Evolutionary conservation across 2,888 invertebrate species (phyloP).

Genomic region (Anagyrus pseudococci): DNA sequence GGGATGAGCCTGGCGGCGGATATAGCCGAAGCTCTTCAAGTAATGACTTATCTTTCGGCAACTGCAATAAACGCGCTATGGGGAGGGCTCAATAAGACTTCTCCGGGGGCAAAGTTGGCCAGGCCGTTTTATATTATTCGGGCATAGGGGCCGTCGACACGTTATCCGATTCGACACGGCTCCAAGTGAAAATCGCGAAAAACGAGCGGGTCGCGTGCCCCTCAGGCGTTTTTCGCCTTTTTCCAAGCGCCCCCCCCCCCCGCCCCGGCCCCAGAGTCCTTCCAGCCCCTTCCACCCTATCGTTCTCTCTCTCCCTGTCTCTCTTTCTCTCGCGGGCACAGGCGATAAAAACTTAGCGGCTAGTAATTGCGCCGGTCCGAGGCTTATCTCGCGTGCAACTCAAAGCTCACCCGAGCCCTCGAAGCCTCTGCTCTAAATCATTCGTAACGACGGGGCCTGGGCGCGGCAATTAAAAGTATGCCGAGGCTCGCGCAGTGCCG

Average conservation of each 20-base stretch:
- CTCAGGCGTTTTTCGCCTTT: not conserved
- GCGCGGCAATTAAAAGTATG: not conserved
- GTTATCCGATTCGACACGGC: constrained; percentile 16
- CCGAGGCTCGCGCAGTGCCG: no score
- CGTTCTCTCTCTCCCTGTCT: no score
- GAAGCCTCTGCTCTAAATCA: constrained; percentile 20
- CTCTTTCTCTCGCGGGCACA: not conserved
- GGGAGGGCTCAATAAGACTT: no score
- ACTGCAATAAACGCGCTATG: constrained; percentile 18
- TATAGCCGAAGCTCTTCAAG: no score
- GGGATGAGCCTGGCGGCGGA: no score
- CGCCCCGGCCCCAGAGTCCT: no score
- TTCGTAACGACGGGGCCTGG: constrained; percentile 6
- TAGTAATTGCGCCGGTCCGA: not conserved
- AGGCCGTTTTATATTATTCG: no score
- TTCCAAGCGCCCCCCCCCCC: constrained; percentile 14
- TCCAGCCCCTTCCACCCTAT: no score
- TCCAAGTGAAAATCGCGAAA: constrained; percentile 24
- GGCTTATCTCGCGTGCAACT: constrained; percentile 4
- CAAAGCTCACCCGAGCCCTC: not conserved
- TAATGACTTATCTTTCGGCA: constrained; percentile 9
- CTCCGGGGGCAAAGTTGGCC: no score
- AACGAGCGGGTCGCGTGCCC: constrained; percentile 35
- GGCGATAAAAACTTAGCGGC: constrained; percentile 6
- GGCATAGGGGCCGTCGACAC: not conserved